Percentiles rank a stretch among this genome's conserved stretches.
Conservation (phyloP, 1,140 invertebrate genomes). For the Oreohelix idahoensis region DNA sequence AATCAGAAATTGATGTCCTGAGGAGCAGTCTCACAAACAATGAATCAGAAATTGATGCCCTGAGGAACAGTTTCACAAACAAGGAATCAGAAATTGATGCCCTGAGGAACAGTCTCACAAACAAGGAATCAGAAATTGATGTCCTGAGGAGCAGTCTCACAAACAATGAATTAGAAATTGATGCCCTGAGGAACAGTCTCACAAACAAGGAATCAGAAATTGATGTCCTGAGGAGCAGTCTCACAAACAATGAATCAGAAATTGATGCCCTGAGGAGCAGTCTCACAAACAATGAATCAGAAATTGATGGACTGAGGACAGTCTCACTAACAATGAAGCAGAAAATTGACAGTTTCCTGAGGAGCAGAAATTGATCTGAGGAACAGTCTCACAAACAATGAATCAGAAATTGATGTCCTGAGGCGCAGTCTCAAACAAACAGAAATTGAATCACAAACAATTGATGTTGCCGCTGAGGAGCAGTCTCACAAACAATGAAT, state of each 20-base stretch:
- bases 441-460: not conserved
- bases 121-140: not conserved
- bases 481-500: not conserved
- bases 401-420: not conserved
- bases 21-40: not conserved
- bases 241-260: not conserved
- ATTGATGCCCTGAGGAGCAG: not conserved
- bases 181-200: not conserved
- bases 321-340: not conserved
- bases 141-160: not conserved
- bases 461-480: not conserved
- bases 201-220: not conserved
- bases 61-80: not conserved
- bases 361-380: no score
- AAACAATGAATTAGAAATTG: not conserved
- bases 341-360: no score
- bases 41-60: not conserved
- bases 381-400: not conserved
- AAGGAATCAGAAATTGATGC: constrained; percentile 23
- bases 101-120: constrained; percentile 20
- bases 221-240: not conserved
- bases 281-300: not conserved
- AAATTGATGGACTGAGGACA: not conserved
- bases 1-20: not conserved
- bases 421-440: not conserved